Evolutionary conservation across 2,888 invertebrate genomes (phyloP), one percentile per base, ranked within the genome.

Genomic region (Gymnoscelis rufifasciata): DNA sequence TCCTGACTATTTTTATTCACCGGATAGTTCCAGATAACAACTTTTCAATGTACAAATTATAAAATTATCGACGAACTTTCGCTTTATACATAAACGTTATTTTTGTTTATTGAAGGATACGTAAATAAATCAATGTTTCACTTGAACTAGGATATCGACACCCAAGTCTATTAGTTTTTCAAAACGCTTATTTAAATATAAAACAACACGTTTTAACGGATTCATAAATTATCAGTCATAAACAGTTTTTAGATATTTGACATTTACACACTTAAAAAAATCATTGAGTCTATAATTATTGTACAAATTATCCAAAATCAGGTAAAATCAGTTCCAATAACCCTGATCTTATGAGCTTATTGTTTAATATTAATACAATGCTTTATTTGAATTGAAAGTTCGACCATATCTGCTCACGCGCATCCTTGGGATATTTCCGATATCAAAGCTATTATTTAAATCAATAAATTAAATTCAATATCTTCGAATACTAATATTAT

Each of bases 371-470:
- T 19, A 52, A 44, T 48, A 55, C 61, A 62, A 66, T 62, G 56
- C 57, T 55, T 57, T 64, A 64, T 67, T 61, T 63, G 56, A 63
- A 59, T 60, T 52, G 53, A 59, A 63, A 64, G 63, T 59, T 2
- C 60, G 65, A 67, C 62, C 59, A 64, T 66, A 64, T 66, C 62
- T 55, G 62, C 62, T 64, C 57, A 48, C 43, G 64, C 62, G 64
- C 64, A 70, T 61, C 57, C 52, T 54, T 57, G 57, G 38, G 33
- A 42, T 36, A 29, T 33, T 15, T 38, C 13, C 23, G 44, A 37
- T 38, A 29, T 7, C 23, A 19, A 38, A 37, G 28, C 35, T 38
- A 28, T 43, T 43, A 42, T 38, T 38, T 28, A 24, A 35, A 43
- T 30, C 2, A 19, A 19, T 35, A n/a, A 33, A 13, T 41, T 14